Conservation (phyloP, 2,888 invertebrate genomes). For the Arge pagana region DNA sequence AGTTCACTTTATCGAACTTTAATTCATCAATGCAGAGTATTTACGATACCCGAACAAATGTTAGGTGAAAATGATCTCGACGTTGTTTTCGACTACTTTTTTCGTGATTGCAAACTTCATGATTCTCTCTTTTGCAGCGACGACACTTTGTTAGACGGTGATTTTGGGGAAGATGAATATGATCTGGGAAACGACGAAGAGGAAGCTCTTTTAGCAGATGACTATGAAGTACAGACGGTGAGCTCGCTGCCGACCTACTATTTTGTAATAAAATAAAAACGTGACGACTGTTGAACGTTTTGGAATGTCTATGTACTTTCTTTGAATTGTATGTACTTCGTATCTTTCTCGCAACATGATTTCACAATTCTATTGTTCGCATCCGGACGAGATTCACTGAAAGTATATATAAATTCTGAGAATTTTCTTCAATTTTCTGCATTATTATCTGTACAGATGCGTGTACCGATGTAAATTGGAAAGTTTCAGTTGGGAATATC, state of each 20-base stretch:
- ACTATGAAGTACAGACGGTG: slow-evolving; percentile 55
- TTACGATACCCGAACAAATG: no score
- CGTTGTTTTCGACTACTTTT: no score
- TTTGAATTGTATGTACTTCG: slow-evolving; percentile 1
- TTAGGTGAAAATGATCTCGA: no score
- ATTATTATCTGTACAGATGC: slow-evolving; percentile 7
- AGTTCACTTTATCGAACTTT: no score
- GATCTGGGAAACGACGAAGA: slow-evolving; percentile 59
- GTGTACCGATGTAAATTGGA: no score
- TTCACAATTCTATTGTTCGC: background rate
- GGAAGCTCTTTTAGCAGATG: slow-evolving; percentile 59
- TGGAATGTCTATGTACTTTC: slow-evolving; percentile 17
- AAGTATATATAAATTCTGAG: slow-evolving; percentile 16
- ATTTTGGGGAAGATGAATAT: slow-evolving; percentile 57
- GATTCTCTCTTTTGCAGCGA: slow-evolving; percentile 52
- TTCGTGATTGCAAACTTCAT: no score
- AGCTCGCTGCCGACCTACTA: slow-evolving; percentile 35
- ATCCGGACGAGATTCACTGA: background rate
- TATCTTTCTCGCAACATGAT: background rate
- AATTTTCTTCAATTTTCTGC: slow-evolving; percentile 2
- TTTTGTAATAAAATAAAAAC: slow-evolving; percentile 16
- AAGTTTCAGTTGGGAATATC: no score
- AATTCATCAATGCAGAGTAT: no score
- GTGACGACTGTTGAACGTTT: slow-evolving; percentile 8
- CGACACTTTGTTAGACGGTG: slow-evolving; percentile 56